These are phyloP conservation scores for Sternarchorhynchus goeldii DNA, from an alignment of 2,797 vertebrate genomes.

Conservation along the genomic window DNA sequence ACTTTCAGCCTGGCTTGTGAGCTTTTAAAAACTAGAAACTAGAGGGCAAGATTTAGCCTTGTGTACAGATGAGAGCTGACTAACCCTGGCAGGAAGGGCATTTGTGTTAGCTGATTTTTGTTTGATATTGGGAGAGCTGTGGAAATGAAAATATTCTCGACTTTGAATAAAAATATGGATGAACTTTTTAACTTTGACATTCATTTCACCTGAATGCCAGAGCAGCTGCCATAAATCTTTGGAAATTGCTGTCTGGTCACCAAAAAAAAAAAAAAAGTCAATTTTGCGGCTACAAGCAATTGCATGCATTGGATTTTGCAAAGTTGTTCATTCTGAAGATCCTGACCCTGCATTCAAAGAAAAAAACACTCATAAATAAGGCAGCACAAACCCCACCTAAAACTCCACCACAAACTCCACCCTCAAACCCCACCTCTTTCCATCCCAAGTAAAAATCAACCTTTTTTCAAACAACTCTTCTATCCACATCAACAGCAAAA, in stretches of 20 bases:
- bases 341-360: slow-evolving; percentile 30
- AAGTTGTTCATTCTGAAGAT: slow-evolving; percentile 17
- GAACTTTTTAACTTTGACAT: neutral
- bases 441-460: slow-evolving; percentile 23
- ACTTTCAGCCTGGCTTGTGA: neutral
- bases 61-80: slow-evolving; percentile 18
- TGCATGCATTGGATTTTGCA: neutral
- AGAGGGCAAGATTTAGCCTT: slow-evolving; percentile 8
- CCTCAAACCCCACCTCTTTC: slow-evolving; percentile 50
- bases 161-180: slow-evolving; percentile 5
- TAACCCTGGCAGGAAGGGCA: slow-evolving; percentile 25
- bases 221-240: neutral
- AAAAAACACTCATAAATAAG: slow-evolving; percentile 55
- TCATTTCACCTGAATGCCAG: neutral
- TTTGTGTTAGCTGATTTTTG: neutral
- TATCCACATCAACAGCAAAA: slow-evolving; percentile 22
- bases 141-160: neutral
- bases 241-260: neutral
- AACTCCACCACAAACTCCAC: slow-evolving; percentile 31
- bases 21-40: neutral
- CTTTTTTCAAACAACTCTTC: slow-evolving; percentile 23
- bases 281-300: neutral
- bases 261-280: neutral
- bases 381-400: slow-evolving; percentile 34
- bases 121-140: neutral